Base-by-base conservation (phyloP, 2,888 invertebrate genomes). In the Campoplex capitator region DNA sequence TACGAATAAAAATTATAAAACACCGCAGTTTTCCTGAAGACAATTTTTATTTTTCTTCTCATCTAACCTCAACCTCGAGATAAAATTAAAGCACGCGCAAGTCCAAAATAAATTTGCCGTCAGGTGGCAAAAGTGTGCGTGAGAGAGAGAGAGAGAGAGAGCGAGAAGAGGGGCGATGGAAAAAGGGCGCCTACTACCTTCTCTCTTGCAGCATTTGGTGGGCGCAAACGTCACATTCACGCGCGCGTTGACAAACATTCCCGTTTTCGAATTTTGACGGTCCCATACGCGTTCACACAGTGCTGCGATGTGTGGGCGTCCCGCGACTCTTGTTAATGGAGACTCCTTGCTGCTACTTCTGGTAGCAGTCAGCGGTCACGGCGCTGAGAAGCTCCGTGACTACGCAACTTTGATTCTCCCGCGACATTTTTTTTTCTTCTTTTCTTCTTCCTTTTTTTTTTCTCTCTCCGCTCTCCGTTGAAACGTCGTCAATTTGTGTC, bases 361-460 rank as follows among this genome's bases (percentile, higher is more conserved):
- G 81, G 45, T 48, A 58, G 71, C 54, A 67, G 56, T 73, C 35
- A n/a, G 89, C 89, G 85, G 88, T 89, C 90, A 90, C 89, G 89
- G 87, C 89, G 88, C 86, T 88, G 86, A 85, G 86, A 83, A 48
- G 77, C 80, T 90, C 88, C 89, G 92, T 93, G 93, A 93, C 92
- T 92, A 87, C 88, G 92, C 92, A 92, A 92, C 83, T 92, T 93
- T 89, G 86, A 89, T 89, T 83, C 77, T 71, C 32, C 86, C 88
- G 87, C 87, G 87, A 86, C 82, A 79, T 68, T 45, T 48, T 56
- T 68, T 70, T 70, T 38, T 6, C 3, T 38, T 68, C 74, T 28
- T 23, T n/a, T 16, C 38, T 65, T 65, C 42, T 56, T 62, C 62
- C 67, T 67, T 11, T 83, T 16, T 73, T 45, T 73, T 23, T 45